phyloP scores from a whole-genome alignment of 2,888 invertebrate genomes.

The Drosophila koepferae region DNA sequence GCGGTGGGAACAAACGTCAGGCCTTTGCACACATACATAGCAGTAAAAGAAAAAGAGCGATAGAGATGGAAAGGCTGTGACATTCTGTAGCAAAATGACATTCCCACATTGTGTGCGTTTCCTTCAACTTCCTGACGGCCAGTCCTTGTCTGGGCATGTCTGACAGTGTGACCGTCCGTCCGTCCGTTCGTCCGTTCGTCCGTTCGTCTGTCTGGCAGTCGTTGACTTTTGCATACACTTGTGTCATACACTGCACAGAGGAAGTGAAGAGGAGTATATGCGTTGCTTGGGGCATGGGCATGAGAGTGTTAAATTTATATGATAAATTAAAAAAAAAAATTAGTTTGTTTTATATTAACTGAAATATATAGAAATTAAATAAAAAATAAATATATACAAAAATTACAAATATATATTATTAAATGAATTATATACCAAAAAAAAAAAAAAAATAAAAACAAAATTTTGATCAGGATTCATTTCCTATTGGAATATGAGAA shows the following conservation, averaged over 20 bases:
- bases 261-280: neutral
- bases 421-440: no score
- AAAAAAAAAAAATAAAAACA: no score
- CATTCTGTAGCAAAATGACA: slow-evolving; percentile 47
- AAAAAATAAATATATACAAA: no score
- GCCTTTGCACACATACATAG: slow-evolving; percentile 9
- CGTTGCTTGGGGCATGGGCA: neutral
- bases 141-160: slow-evolving; percentile 49
- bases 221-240: slow-evolving; percentile 59
- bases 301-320: neutral
- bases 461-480: no score
- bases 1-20: neutral
- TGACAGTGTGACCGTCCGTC: slow-evolving; percentile 33
- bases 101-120: slow-evolving; percentile 69
- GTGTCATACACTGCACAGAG: slow-evolving; percentile 1
- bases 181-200: slow-evolving; percentile 3
- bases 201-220: slow-evolving; percentile 29
- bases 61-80: slow-evolving; percentile 16
- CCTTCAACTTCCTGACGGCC: slow-evolving; percentile 63
- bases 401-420: no score
- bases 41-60: slow-evolving; percentile 5
- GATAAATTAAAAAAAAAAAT: neutral
- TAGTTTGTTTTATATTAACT: no score
- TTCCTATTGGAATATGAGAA: no score
- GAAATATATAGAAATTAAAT: no score